phyloP scores from a whole-genome alignment of 2,888 invertebrate species.

The Criorhina ranunculi region DNA sequence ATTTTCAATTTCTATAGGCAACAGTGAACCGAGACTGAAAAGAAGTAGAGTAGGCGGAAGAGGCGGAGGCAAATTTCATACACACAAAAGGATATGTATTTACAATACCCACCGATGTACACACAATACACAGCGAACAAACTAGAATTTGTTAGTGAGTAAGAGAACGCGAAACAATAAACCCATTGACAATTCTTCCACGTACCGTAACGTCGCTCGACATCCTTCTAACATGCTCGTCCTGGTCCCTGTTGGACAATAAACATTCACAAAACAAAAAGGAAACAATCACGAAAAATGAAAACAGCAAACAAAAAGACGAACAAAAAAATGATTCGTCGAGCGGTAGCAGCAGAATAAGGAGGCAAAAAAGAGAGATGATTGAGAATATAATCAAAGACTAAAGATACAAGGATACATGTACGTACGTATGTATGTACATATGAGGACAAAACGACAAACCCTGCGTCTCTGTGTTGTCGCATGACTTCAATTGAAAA shows the following conservation, averaged over 20 bases:
- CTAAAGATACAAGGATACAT: conserved; percentile 64
- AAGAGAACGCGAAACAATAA: conserved; percentile 71
- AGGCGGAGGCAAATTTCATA: conserved; percentile 44
- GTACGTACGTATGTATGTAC: no score
- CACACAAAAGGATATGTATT: conserved; percentile 65
- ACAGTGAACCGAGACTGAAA: not conserved
- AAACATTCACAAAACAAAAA: conserved; percentile 51
- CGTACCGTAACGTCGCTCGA: conserved; percentile 67
- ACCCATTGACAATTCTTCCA: conserved; percentile 73
- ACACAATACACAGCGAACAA: conserved; percentile 18
- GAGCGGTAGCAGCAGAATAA: conserved; percentile 27
- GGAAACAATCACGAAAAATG: conserved; percentile 73
- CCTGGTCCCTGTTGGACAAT: conserved; percentile 64
- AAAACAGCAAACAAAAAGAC: conserved; percentile 53
- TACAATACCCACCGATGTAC: conserved; percentile 17
- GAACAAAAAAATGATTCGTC: conserved; percentile 6
- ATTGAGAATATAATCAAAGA: conserved; percentile 73
- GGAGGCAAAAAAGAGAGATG: conserved; percentile 36
- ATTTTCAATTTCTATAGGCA: conserved; percentile 65
- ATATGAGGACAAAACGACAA: conserved; percentile 35
- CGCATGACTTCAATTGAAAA: conserved; percentile 57
- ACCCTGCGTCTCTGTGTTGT: conserved; percentile 15
- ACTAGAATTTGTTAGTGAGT: conserved; percentile 31
- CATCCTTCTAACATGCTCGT: conserved; percentile 51
- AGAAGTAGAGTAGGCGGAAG: conserved; percentile 19